A percentile compares a stretch with the other conserved stretches of the same genome.
phyloP scores from a whole-genome alignment of 2,888 invertebrate species.

The Chloromyia formosa region DNA sequence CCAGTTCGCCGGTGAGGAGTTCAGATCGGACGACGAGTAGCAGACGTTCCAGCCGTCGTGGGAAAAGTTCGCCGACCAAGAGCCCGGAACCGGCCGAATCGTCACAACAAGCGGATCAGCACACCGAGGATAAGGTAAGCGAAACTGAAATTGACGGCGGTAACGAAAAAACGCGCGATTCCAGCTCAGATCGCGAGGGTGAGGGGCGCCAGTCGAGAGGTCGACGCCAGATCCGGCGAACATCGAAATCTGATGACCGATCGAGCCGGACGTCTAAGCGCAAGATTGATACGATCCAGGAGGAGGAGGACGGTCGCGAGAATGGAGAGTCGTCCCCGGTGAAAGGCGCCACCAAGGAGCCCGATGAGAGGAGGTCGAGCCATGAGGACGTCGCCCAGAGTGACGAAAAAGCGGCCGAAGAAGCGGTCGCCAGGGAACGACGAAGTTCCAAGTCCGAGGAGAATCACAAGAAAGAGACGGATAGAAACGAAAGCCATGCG shows the following conservation, averaged over 20 bases:
- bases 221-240: constrained; percentile 37
- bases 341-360: neutral
- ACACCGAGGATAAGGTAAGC: constrained; percentile 54
- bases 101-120: constrained; percentile 52
- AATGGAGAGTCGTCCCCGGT: constrained; percentile 63
- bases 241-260: constrained; percentile 17
- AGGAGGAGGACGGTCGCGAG: constrained; percentile 61
- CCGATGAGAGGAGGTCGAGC: neutral
- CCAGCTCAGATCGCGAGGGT: constrained; percentile 50
- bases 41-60: constrained; percentile 64
- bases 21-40: constrained; percentile 57
- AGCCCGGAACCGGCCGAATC: constrained; percentile 56
- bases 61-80: constrained; percentile 64
- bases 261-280: constrained; percentile 21
- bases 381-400: neutral
- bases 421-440: neutral
- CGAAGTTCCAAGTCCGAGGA: neutral
- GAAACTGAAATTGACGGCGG: constrained; percentile 48
- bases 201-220: constrained; percentile 40
- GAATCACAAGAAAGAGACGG: neutral
- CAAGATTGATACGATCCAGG: constrained; percentile 46
- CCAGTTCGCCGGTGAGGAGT: constrained; percentile 70
- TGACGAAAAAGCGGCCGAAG: neutral
- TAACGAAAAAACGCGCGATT: constrained; percentile 49
- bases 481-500: neutral